Evolutionary conservation across 2,113 vertebrate species (phyloP).

Genomic region (Carollia perspicillata): DNA sequence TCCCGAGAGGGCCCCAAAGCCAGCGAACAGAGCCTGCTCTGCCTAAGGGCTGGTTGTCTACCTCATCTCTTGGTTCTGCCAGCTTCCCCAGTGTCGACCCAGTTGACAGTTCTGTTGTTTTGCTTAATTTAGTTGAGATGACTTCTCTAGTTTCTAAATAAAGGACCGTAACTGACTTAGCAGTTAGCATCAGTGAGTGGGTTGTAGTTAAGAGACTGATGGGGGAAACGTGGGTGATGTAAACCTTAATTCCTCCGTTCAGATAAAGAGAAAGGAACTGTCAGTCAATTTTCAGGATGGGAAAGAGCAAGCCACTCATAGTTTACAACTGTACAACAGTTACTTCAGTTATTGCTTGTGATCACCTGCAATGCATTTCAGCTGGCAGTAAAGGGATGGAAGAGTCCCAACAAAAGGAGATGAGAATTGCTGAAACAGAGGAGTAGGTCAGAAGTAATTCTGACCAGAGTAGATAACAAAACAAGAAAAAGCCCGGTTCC

Average conservation of each 20-base stretch:
- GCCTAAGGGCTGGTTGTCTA: not conserved
- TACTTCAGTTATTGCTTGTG: not conserved
- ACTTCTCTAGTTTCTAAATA: slow-evolving; percentile 5
- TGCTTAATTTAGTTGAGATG: not conserved
- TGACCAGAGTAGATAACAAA: not conserved
- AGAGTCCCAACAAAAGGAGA: not conserved
- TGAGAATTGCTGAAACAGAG: not conserved
- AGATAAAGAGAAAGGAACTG: not conserved
- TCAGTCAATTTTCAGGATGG: not conserved
- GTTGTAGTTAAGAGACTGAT: not conserved
- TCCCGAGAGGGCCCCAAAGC: not conserved
- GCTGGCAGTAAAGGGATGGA: not conserved
- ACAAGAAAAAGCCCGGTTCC: slow-evolving; percentile 1
- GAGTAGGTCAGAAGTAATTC: not conserved
- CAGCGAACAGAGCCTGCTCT: not conserved
- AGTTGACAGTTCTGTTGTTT: not conserved
- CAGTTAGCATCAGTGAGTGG: not conserved
- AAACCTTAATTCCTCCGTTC: slow-evolving; percentile 11
- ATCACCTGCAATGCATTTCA: not conserved
- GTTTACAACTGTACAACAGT: not conserved
- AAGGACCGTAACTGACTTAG: not conserved
- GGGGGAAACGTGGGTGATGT: not conserved
- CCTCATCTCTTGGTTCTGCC: not conserved
- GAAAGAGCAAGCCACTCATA: not conserved
- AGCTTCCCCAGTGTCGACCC: not conserved